Conservation (phyloP, 2,888 invertebrate genomes). For the Chouioia cunea region DNA sequence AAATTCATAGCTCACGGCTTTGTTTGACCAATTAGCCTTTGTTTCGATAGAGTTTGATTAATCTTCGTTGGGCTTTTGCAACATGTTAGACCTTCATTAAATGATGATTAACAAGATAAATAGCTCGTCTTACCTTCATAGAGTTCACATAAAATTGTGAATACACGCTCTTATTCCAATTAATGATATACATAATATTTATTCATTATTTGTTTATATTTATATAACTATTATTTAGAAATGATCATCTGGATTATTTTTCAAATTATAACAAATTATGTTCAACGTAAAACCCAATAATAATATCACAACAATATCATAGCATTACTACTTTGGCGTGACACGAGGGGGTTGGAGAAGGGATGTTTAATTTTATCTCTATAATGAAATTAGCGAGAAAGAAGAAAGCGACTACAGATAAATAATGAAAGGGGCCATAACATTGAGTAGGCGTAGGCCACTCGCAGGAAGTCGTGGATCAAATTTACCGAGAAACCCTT, state of each 20-base stretch:
- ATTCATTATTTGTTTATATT: too few species aligned
- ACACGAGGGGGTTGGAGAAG: neutral
- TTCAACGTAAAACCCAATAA: too few species aligned
- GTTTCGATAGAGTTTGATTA: slow-evolving; percentile 14
- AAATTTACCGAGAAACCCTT: slow-evolving; percentile 55
- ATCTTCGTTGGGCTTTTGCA: neutral
- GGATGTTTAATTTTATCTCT: neutral
- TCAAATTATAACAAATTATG: too few species aligned
- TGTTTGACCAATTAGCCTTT: neutral
- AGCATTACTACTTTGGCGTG: neutral
- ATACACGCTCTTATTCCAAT: too few species aligned
- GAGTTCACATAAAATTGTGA: too few species aligned
- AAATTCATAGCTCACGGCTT: slow-evolving; percentile 25
- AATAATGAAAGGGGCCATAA: slow-evolving; percentile 60
- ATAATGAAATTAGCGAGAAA: slow-evolving; percentile 30
- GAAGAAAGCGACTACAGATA: slow-evolving; percentile 54
- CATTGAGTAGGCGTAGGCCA: slow-evolving; percentile 65
- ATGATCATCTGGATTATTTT: too few species aligned
- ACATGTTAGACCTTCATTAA: too few species aligned
- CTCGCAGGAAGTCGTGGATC: slow-evolving; percentile 66
- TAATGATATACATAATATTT: too few species aligned
- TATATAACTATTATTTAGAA: too few species aligned
- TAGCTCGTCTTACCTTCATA: too few species aligned
- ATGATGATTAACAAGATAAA: too few species aligned
- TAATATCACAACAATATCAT: neutral